Evolutionary conservation across 2,113 vertebrate species (phyloP).

Genomic region (Hyaena hyaena): DNA sequence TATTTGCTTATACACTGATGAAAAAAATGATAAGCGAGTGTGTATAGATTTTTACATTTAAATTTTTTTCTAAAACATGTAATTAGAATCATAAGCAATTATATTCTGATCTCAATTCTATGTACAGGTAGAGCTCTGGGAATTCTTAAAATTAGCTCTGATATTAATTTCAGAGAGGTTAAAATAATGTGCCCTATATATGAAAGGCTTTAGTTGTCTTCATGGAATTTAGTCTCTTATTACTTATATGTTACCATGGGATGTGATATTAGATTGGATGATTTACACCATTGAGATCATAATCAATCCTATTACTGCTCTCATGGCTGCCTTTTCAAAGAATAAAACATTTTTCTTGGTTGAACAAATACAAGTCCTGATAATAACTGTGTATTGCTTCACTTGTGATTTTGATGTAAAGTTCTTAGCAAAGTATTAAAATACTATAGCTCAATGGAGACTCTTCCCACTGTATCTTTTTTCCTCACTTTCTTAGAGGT

Average conservation of each 20-base stretch:
- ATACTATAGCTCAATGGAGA: background rate
- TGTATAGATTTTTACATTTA: background rate
- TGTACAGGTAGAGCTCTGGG: background rate
- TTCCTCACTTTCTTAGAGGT: background rate
- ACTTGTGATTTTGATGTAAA: background rate
- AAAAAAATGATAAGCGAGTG: background rate
- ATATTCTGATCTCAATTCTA: background rate
- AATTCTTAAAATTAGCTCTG: constrained; percentile 60
- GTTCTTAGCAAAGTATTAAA: background rate
- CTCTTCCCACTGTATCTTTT: background rate
- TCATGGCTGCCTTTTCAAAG: background rate
- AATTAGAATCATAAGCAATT: constrained; percentile 31
- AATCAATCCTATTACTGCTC: background rate
- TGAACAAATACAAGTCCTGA: background rate
- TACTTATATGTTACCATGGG: background rate
- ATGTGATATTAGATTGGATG: background rate
- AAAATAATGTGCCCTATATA: constrained; percentile 34
- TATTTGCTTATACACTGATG: constrained; percentile 4
- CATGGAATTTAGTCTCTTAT: background rate
- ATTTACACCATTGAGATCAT: background rate
- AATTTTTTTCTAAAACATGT: background rate
- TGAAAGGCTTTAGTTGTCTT: constrained; percentile 2
- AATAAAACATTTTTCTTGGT: background rate
- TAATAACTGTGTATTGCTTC: background rate
- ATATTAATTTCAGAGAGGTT: constrained; percentile 41